A percentile compares a stretch with the other conserved stretches of the same genome.
phyloP scores from a whole-genome alignment of 2,113 vertebrate species.

The Corythoichthys haematopterus region DNA sequence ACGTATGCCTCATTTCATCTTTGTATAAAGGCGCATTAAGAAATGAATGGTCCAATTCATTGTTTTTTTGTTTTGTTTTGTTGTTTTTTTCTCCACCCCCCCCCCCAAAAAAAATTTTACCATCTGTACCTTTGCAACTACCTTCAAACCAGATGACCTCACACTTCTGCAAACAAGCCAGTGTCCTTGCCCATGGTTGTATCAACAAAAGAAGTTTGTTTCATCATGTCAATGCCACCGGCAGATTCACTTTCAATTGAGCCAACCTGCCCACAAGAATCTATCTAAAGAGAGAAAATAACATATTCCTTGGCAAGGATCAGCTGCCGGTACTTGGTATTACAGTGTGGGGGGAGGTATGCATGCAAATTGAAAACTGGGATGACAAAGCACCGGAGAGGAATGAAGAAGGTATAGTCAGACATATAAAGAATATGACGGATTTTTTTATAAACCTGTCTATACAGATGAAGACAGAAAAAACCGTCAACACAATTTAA shows the following conservation, averaged over 20 bases:
- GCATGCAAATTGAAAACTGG: conserved; percentile 19
- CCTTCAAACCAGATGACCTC: not conserved
- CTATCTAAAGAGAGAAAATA: not conserved
- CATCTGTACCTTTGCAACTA: not conserved
- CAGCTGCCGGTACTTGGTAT: conserved; percentile 25
- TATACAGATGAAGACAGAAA: not conserved
- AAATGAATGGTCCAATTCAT: too few species aligned
- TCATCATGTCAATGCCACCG: not conserved
- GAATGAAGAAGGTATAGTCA: not conserved
- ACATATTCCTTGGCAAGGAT: conserved; percentile 13
- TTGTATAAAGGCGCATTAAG: too few species aligned
- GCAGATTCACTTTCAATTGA: not conserved
- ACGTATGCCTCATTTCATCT: too few species aligned
- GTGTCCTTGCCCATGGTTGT: not conserved
- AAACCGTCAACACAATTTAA: not conserved
- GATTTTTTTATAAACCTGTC: not conserved
- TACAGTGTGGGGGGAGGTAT: conserved; percentile 41
- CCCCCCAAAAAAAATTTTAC: too few species aligned
- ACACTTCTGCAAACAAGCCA: not conserved
- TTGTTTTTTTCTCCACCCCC: too few species aligned
- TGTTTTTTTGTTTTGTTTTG: too few species aligned
- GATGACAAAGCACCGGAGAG: conserved; percentile 30
- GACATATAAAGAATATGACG: not conserved
- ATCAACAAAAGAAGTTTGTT: not conserved
- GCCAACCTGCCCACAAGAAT: not conserved